Base-by-base conservation (phyloP, 1,140 invertebrate genomes). In the Agrypnia vestita region DNA sequence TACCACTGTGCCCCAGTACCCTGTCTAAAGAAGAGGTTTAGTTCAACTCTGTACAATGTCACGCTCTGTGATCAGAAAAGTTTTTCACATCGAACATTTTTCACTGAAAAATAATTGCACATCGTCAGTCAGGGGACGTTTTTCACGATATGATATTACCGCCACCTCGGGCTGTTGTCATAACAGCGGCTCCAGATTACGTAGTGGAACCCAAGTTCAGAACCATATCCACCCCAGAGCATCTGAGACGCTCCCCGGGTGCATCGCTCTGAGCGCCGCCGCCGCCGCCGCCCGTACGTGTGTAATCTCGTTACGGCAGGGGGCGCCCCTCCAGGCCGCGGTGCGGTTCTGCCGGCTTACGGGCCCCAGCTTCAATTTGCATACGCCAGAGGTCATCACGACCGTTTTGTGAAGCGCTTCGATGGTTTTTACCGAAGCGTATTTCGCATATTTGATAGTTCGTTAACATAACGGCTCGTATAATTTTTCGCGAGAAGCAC, bases 241-340 rank as follows among this genome's bases (percentile, higher is more conserved):
- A 51, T 51, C 11, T 3, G 49, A 13, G n/a, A 51, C 3, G 8
- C n/a, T 1, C 21, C 35, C 19, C 10, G 61, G 35, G 21, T 35
- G 61, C 61, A 64, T 64, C 61, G 61, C 25, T 64, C 61, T 6
- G 19, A 64, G 61, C 61, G 25, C 61, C 12, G 61, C 25, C 61
- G 25, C 61, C 25, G 25, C 61, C 61, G 25, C 61, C 12, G 61
- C 25, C 61, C 25, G 19, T 64, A 64, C 61, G 61, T 64, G 61
- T 64, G 61, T 64, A 64, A 64, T 64, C 25, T 64, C 61, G 61
- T 64, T 64, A 64, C 55, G 17, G 55, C 6, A 17, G 13, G 51
- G 56, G 25, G 25, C 1, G 1, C 25, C 25, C 25, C 25, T 35
- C 25, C 25, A 35, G 21, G 19, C 13, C 13, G 61, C 61, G 13